Evolutionary conservation across 2,888 invertebrate genomes (phyloP), one percentile per base, ranked within the genome.

Genomic region (Epinotia ramella): DNA sequence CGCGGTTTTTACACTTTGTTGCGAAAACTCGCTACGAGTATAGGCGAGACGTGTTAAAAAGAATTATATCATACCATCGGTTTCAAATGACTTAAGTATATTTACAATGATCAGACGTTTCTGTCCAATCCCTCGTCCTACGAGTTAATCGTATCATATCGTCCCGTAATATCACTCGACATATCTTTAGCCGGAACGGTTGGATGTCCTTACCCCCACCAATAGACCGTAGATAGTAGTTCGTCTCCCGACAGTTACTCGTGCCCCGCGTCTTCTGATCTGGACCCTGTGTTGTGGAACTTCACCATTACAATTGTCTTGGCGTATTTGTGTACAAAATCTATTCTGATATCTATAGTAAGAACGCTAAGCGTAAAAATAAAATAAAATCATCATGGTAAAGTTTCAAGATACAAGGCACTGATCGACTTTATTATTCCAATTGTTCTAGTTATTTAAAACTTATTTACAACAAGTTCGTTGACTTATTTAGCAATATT

Each of bases 111-210:
- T 60, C 16, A 33, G 33, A 33, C 16, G 16, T 53, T 53, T 57
- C 20, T 9, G 16, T 16, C 56, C 67, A 67, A 56, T 18, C 57
- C 68, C 46, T 69, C 12, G 46, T n/a, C 69, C 69, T 20, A 56
- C 33, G 60, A 57, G n/a, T 9, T 64, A 13, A 73, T 77, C 77
- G 68, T 28, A 33, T 63, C 83, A 82, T 82, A 81, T 81, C 82
- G 81, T 79, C 77, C 73, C 74, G 74, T 73, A 70, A 84, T 85
- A 84, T 84, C 83, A 83, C 72, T 77, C 75, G 72, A 84, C 84
- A 84, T 84, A 84, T 84, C 84, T 80, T 76, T 77, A 68, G 65
- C 40, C 24, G 57, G n/a, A 24, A 20, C 62, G 72, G 63, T 33
- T 78, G 62, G 49, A 40, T 68, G 11, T 68, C 68, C 65, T 11